Conservation (phyloP, 1,140 invertebrate species). For the Lamellibrachia luymesi region DNA sequence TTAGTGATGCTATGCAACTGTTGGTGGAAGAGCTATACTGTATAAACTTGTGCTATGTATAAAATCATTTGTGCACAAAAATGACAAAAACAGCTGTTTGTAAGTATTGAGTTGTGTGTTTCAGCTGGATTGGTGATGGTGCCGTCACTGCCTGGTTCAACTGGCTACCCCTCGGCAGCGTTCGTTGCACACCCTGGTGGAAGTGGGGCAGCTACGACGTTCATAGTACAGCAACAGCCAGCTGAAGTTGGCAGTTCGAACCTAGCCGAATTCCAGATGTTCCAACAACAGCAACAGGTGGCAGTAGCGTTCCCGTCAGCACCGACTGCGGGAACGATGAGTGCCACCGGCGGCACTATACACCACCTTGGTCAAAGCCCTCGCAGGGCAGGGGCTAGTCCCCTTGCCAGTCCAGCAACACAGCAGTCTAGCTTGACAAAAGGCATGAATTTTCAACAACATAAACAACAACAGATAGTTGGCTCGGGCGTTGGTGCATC, state of each 20-base stretch:
- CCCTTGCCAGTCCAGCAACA: constrained; percentile 33
- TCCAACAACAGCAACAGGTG: constrained; percentile 16
- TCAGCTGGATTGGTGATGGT: constrained; percentile 14
- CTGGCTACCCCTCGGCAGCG: neutral
- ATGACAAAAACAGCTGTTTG: too few relatives aligned
- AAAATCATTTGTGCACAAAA: neutral
- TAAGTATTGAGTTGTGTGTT: neutral
- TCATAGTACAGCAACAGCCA: constrained; percentile 7
- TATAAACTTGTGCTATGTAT: neutral
- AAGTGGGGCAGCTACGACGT: neutral
- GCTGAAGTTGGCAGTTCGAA: neutral
- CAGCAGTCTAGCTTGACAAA: constrained; percentile 10
- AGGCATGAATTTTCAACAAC: neutral
- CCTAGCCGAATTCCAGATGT: constrained; percentile 15
- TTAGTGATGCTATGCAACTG: neutral
- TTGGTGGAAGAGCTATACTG: neutral
- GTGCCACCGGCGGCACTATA: constrained; percentile 41
- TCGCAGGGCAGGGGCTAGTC: constrained; percentile 27
- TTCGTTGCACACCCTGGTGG: neutral
- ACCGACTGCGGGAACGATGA: constrained; percentile 10
- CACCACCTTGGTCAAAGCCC: constrained; percentile 49
- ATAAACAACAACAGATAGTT: neutral
- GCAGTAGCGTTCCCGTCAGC: constrained; percentile 16
- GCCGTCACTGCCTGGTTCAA: neutral
- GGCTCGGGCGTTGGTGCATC: constrained; percentile 9